These are phyloP conservation scores for Antitype chi DNA, from an alignment of 2,888 invertebrate species.

Conservation along the genomic window DNA sequence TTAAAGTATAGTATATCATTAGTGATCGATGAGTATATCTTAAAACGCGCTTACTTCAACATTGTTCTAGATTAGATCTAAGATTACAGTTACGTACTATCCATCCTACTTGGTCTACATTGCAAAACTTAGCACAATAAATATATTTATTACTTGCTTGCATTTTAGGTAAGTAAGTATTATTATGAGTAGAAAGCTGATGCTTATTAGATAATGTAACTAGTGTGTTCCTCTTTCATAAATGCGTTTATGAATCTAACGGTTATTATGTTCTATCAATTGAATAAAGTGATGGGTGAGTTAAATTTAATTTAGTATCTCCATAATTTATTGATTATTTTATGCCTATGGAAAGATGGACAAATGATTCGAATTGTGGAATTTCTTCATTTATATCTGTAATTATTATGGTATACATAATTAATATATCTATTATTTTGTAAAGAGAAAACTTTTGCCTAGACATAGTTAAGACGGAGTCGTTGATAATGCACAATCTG, in stretches of 20 bases:
- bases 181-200: slow-evolving; percentile 41
- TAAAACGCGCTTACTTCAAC: neutral
- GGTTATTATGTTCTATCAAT: neutral
- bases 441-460: neutral
- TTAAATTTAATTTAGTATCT: neutral
- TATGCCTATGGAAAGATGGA: neutral
- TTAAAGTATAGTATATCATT: neutral
- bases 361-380: neutral
- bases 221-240: slow-evolving; percentile 3
- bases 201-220: slow-evolving; percentile 22
- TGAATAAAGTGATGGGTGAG: neutral
- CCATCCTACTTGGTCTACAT: slow-evolving; percentile 7
- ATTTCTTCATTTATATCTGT: neutral
- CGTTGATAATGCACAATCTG: neutral
- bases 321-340: neutral
- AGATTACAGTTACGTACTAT: slow-evolving; percentile 12
- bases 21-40: neutral
- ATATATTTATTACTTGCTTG: slow-evolving; percentile 28
- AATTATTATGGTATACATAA: neutral
- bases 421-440: neutral
- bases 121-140: slow-evolving; percentile 38
- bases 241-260: neutral
- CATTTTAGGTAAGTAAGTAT: slow-evolving; percentile 3
- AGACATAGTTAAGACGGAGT: neutral
- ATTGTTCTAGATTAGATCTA: slow-evolving; percentile 15